Evolutionary conservation across 2,797 vertebrate genomes (phyloP), one percentile per base, ranked within the genome.

Genomic region (Lophotriccus pileatus): DNA sequence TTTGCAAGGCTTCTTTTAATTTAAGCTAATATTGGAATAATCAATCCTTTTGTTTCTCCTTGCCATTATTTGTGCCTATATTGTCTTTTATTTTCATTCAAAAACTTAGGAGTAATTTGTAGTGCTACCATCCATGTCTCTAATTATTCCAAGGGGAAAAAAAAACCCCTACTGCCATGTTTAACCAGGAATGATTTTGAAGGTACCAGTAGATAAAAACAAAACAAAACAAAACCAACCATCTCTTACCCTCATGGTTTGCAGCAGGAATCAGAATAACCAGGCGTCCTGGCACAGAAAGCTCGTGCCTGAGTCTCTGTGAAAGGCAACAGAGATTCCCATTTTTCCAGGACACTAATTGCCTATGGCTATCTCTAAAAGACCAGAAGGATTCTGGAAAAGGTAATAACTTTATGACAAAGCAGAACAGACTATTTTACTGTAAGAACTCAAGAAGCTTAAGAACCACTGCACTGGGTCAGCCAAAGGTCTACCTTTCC

Each of bases 401-500:
- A 93, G 32, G 55, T 62, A 68, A 36, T 44, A 77, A 68, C 49
- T 84, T 73, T 6, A 44, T 84, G 74, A 81, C 93, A 93, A 86
- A 94, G 87, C 79, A 91, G 81, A 90, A 74, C 59, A 50, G 68
- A 32, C 47, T 83, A 16, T 43, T 80, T 68, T 8, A 10, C 68
- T 72, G 14, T 30, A 73, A 77, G 86, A 90, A 75, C 69, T 93
- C 76, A 75, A 94, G 87, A 60, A 90, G 85, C 82, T 94, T 49
- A 80, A 70, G 52, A 93, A 46, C 77, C 79, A 93, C 73, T 72
- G n/a, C 64, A 47, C 27, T 68, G 43, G 87, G 91, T 95, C 93
- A 96, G 96, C 90, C 94, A 96, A 94, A 94, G 95, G 85, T 91
- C 85, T 94, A 91, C 94, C 95, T 96, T 95, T 94, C 89, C 85